Evolutionary conservation across 2,113 vertebrate species (phyloP).

Genomic region (Chaetodon auriga): DNA sequence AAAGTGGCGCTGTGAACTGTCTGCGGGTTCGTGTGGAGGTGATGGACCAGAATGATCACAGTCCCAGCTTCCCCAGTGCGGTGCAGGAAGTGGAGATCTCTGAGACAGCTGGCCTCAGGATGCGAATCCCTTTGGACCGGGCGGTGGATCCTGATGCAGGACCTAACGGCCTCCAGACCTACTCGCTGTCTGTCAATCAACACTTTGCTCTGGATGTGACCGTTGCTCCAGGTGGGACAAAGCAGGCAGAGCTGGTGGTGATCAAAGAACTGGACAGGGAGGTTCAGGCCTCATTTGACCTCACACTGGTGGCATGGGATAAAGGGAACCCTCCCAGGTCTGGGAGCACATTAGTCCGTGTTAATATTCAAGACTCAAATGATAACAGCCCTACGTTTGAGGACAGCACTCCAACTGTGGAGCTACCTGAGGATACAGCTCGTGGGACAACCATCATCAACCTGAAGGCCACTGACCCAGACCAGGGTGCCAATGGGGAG

Average conservation of each 20-base stretch:
- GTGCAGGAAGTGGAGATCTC: constrained; percentile 94
- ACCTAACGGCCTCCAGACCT: constrained; percentile 87
- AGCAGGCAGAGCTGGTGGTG: constrained; percentile 89
- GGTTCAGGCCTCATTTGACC: constrained; percentile 86
- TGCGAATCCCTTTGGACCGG: constrained; percentile 90
- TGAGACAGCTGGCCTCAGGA: constrained; percentile 86
- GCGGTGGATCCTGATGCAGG: constrained; percentile 90
- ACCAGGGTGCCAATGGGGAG: constrained; percentile 93
- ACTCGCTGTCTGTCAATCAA: constrained; percentile 87
- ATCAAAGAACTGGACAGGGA: constrained; percentile 93
- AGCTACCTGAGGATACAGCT: constrained; percentile 88
- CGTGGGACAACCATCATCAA: constrained; percentile 88
- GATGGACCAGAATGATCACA: constrained; percentile 92
- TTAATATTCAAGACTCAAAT: constrained; percentile 93
- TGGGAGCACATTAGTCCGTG: constrained; percentile 87
- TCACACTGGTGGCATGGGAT: constrained; percentile 89
- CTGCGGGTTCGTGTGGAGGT: constrained; percentile 91
- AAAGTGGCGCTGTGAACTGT: constrained; percentile 77
- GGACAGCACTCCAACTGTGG: constrained; percentile 84
- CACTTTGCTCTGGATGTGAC: constrained; percentile 91
- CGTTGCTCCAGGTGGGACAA: constrained; percentile 82
- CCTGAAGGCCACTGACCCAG: constrained; percentile 90
- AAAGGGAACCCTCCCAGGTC: constrained; percentile 90
- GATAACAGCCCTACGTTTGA: constrained; percentile 94
- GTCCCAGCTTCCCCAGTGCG: constrained; percentile 86